Base-by-base conservation (phyloP, 2,888 invertebrate species). In the Exephanes ischioxanthus region DNA sequence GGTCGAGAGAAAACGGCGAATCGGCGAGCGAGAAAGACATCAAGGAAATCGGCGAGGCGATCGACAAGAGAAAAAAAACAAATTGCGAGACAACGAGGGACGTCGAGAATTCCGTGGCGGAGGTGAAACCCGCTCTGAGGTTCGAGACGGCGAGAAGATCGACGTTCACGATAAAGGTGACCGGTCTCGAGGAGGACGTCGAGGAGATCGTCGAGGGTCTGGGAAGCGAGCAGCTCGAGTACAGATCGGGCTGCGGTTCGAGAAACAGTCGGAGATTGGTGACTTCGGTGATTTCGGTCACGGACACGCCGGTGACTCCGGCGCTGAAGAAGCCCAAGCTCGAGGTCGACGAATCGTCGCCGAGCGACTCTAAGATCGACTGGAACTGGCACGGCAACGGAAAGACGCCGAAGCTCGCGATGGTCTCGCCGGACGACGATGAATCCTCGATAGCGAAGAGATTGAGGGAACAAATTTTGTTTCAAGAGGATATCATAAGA, bases 151-250 rank as follows among this genome's bases (percentile, higher is more conserved):
- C 68, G 7, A 71, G 48, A 37, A 53, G 58, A 55, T 71, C 88
- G 16, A 88, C 86, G 33, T 93, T 92, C 68, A 89, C 88, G 4
- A 91, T 92, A 7, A 92, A 92, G 87, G 89, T 93, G 51, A 91
- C 92, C 0, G 93, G 92, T 1, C 88, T 88, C 19, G 88, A 90
- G 7, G 91, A 92, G 2, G 91, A 93, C 84, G 89, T 93, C 3
- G 89, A 85, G 14, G 92, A 93, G 26, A 92, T 93, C 45, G 91
- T 92, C 16, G 85, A 91, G 80, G 91, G 91, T 78, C 86, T 93
- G 11, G 88, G 88, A 37, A 70, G 86, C 1, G 87, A 87, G 73
- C 78, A 77, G 30, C 45, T 78, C 16, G 73, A 86, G 66, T 84
- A 79, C 68, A 76, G 73, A 80, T 55, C 75, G n/a, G 63, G 67